phyloP scores from a whole-genome alignment of 2,797 vertebrate genomes.

The Potorous gilbertii region DNA sequence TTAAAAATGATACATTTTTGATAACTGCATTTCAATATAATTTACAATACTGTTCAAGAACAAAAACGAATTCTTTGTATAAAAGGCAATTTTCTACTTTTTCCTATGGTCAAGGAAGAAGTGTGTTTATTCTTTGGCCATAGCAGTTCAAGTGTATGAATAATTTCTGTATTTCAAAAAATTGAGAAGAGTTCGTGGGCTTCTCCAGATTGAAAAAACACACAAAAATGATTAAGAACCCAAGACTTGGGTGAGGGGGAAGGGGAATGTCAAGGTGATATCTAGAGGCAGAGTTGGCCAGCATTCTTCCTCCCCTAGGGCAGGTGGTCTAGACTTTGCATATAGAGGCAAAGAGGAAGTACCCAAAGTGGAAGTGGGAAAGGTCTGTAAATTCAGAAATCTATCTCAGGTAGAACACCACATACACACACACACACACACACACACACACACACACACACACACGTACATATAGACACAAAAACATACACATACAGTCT shows the following conservation, averaged over 20 bases:
- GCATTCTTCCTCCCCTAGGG: background rate
- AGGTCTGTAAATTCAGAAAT: background rate
- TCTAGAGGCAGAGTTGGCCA: background rate
- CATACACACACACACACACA: background rate
- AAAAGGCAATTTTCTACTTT: too few species aligned
- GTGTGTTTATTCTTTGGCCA: too few species aligned
- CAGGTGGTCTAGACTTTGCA: background rate
- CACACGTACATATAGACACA: background rate
- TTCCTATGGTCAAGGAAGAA: too few species aligned
- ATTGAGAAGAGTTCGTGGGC: background rate
- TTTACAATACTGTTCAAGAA: too few species aligned
- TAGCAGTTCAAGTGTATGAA: too few species aligned
- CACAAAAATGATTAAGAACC: background rate
- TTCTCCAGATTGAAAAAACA: background rate
- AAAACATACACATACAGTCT: background rate
- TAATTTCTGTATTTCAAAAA: background rate
- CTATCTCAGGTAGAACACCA: background rate
- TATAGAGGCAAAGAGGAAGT: background rate
- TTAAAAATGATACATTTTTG: background rate
- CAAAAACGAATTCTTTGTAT: too few species aligned
- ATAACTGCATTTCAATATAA: background rate
- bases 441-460: background rate
- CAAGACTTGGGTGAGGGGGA: background rate
- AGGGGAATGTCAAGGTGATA: background rate
- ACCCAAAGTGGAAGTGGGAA: too few species aligned